Percentiles rank a stretch among this genome's conserved stretches.
Conservation (phyloP, 2,888 invertebrate species). For the Odontocolon sp. region DNA sequence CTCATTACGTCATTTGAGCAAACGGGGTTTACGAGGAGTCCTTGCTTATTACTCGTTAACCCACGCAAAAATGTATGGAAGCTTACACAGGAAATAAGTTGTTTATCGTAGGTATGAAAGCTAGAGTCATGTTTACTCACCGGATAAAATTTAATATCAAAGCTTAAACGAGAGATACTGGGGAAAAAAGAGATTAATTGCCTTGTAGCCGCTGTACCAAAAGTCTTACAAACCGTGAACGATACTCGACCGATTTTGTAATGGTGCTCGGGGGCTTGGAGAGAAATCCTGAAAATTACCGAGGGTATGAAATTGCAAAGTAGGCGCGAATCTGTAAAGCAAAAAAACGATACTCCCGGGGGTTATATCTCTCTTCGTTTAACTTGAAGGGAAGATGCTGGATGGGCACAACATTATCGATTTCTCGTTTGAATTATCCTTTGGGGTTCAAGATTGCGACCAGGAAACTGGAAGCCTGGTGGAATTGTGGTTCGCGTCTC, state of each 20-base stretch:
- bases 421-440: slow-evolving; percentile 58
- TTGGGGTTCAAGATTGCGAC: slow-evolving; percentile 32
- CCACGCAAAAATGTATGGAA: slow-evolving; percentile 28
- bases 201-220: too few species aligned
- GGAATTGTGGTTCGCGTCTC: slow-evolving; percentile 8
- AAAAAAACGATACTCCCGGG: slow-evolving; percentile 19
- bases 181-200: too few species aligned
- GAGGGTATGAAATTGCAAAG: slow-evolving; percentile 19
- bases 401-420: slow-evolving; percentile 55
- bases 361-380: not conserved
- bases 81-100: slow-evolving; percentile 31
- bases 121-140: slow-evolving; percentile 57
- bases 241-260: too few species aligned
- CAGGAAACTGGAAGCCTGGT: not conserved
- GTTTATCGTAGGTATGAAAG: too few species aligned
- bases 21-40: slow-evolving; percentile 22
- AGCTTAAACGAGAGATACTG: too few species aligned
- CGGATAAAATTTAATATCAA: slow-evolving; percentile 29
- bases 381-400: not conserved
- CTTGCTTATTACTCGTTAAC: slow-evolving; percentile 60
- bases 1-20: slow-evolving; percentile 61
- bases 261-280: too few species aligned
- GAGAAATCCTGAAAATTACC: slow-evolving; percentile 16
- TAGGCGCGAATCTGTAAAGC: slow-evolving; percentile 11
- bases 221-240: too few species aligned